phyloP scores from a whole-genome alignment of 2,797 vertebrate genomes.

The Trachops cirrhosus region DNA sequence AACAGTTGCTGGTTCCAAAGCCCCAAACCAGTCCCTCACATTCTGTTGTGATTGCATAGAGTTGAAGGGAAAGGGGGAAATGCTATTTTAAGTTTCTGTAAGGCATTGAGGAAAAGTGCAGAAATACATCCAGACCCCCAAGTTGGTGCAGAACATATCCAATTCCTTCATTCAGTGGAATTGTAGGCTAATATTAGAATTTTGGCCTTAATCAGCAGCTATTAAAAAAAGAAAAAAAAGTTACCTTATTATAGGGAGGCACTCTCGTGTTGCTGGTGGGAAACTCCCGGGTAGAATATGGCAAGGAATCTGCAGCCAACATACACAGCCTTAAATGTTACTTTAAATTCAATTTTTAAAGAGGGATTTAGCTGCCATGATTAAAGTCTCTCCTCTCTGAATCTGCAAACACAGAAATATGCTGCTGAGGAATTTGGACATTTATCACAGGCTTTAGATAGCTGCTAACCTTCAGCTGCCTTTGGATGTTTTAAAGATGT shows the following conservation, averaged over 20 bases:
- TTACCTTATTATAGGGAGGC: slow-evolving; percentile 50
- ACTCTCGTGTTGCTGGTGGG: slow-evolving; percentile 28
- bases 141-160: slow-evolving; percentile 32
- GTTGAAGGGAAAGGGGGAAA: not conserved
- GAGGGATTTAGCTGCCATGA: slow-evolving; percentile 52
- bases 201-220: slow-evolving; percentile 45
- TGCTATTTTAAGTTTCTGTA: slow-evolving; percentile 64
- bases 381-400: slow-evolving; percentile 63
- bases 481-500: slow-evolving; percentile 36
- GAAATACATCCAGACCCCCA: slow-evolving; percentile 55
- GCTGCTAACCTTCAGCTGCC: slow-evolving; percentile 44
- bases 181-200: slow-evolving; percentile 64
- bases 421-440: slow-evolving; percentile 40
- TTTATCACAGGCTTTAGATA: slow-evolving; percentile 55
- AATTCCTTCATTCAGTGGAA: slow-evolving; percentile 49
- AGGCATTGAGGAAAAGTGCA: slow-evolving; percentile 35
- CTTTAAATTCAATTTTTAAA: slow-evolving; percentile 66
- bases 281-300: slow-evolving; percentile 68
- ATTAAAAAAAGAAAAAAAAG: slow-evolving; percentile 7
- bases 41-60: slow-evolving; percentile 31
- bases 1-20: slow-evolving; percentile 37
- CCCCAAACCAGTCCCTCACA: slow-evolving; percentile 33
- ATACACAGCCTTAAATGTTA: slow-evolving; percentile 63
- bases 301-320: slow-evolving; percentile 52
- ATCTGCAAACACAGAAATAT: slow-evolving; percentile 62